Evolutionary conservation across 2,797 vertebrate species (phyloP).

Genomic region (Spea hammondii): DNA sequence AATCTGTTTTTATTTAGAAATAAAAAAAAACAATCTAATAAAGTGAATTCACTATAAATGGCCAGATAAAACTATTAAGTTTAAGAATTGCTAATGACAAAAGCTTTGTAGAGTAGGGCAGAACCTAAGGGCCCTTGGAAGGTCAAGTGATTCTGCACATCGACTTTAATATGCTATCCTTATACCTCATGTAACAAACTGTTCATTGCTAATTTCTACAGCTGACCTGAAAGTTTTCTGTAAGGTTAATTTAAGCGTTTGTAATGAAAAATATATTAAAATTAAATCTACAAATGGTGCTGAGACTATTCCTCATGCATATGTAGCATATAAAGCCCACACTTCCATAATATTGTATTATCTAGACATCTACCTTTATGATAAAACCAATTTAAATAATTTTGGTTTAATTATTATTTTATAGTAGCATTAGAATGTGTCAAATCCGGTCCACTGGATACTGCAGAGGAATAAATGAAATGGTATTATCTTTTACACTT

Average conservation of each 20-base stretch:
- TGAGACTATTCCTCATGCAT: background rate
- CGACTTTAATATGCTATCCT: conserved; percentile 1
- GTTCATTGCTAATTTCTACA: background rate
- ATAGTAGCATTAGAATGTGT: too few relatives aligned
- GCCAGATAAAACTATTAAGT: background rate
- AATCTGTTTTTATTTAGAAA: too few relatives aligned
- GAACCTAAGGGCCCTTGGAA: background rate
- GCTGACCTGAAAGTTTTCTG: background rate
- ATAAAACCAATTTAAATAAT: too few relatives aligned
- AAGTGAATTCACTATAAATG: background rate
- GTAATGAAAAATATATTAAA: background rate
- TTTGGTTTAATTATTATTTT: too few relatives aligned
- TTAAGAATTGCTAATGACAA: background rate
- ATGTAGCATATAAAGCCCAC: background rate
- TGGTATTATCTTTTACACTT: too few relatives aligned
- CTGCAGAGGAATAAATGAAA: too few relatives aligned
- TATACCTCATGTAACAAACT: background rate
- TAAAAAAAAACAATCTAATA: background rate
- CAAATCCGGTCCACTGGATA: too few relatives aligned
- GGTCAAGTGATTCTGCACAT: background rate
- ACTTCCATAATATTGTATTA: too few relatives aligned
- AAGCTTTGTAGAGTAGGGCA: background rate
- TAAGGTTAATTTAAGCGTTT: background rate
- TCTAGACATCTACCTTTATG: too few relatives aligned
- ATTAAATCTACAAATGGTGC: background rate